Evolutionary conservation across 2,113 vertebrate genomes (phyloP).

Genomic region (Takifugu bimaculatus): DNA sequence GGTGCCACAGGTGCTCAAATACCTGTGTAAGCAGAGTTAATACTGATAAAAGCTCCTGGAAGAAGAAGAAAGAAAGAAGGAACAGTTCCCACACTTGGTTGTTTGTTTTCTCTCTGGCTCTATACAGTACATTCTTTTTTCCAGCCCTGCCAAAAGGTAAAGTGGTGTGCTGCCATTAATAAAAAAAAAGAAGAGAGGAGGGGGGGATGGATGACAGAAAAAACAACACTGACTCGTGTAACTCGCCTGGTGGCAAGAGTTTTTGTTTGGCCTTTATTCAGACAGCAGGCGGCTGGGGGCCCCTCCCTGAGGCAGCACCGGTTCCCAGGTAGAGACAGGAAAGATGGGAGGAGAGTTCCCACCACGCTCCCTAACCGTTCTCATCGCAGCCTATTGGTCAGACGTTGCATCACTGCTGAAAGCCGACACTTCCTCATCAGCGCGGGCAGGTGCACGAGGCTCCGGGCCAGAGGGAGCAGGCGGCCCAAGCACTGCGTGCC

Average conservation of each 20-base stretch:
- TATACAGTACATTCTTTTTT: constrained; percentile 43
- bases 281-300: constrained; percentile 51
- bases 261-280: constrained; percentile 77
- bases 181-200: constrained; percentile 25
- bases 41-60: constrained; percentile 68
- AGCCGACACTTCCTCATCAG: constrained; percentile 53
- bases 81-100: constrained; percentile 77
- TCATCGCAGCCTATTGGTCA: constrained; percentile 75
- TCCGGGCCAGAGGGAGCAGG: constrained; percentile 33
- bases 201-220: constrained; percentile 44
- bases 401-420: constrained; percentile 66
- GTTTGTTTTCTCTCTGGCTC: constrained; percentile 65
- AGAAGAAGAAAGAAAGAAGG: constrained; percentile 61
- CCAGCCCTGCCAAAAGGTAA: constrained; percentile 64
- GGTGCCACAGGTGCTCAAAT: constrained; percentile 73
- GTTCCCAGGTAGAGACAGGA: constrained; percentile 72
- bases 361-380: constrained; percentile 77
- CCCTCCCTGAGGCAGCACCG: constrained; percentile 70
- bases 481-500: constrained; percentile 34
- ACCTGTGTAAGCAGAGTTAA: constrained; percentile 72
- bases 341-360: constrained; percentile 83
- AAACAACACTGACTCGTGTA: constrained; percentile 74
- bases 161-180: constrained; percentile 65
- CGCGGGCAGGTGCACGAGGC: constrained; percentile 57
- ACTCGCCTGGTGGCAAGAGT: constrained; percentile 74